A percentile compares a stretch with the other conserved stretches of the same genome.
Conservation (phyloP, 2,797 vertebrate species). For the Threskiornis aethiopicus region DNA sequence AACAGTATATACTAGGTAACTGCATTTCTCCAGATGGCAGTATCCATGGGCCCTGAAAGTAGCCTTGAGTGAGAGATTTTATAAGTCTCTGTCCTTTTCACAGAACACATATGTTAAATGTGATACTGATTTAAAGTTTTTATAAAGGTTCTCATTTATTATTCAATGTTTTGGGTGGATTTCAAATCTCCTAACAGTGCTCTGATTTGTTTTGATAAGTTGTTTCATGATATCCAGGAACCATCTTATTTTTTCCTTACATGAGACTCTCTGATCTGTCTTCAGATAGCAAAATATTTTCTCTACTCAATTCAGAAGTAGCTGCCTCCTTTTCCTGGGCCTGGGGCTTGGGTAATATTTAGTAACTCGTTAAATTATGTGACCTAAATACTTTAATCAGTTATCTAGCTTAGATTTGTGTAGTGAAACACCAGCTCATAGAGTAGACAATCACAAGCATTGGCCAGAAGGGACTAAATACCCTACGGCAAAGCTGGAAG, state of each 20-base stretch:
- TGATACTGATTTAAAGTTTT: neutral
- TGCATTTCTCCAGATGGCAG: neutral
- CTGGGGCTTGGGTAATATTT: neutral
- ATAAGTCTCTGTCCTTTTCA: neutral
- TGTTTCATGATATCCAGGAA: neutral
- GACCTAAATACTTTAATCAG: neutral
- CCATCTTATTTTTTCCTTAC: neutral
- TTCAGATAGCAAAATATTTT: neutral
- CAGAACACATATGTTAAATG: neutral
- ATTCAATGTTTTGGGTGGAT: neutral
- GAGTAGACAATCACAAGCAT: neutral
- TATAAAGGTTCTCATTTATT: neutral
- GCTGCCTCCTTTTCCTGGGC: neutral
- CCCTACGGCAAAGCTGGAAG: neutral
- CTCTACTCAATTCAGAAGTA: neutral
- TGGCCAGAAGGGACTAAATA: neutral
- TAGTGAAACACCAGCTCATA: neutral
- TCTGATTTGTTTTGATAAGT: neutral
- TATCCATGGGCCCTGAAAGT: neutral
- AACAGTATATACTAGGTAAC: neutral
- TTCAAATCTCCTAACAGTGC: neutral
- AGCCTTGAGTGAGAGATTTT: neutral
- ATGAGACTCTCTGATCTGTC: neutral
- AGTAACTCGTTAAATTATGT: neutral
- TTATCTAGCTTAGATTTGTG: neutral